These are phyloP conservation scores for Gryllus longicercus DNA, from an alignment of 2,888 invertebrate genomes.

Conservation along the genomic window DNA sequence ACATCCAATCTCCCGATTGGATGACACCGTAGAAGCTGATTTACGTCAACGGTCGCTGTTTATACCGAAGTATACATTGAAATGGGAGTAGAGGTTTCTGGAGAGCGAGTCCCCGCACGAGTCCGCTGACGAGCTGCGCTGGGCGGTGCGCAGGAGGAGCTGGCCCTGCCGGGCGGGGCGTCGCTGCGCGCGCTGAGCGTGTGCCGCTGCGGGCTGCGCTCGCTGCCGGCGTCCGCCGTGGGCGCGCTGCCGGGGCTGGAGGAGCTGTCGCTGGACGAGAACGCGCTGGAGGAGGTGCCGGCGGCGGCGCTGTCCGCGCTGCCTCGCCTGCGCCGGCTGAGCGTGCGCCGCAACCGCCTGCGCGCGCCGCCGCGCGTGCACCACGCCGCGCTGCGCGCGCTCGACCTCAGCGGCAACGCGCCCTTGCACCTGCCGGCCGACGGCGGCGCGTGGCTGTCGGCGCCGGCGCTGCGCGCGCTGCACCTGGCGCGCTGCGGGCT, in stretches of 20 bases:
- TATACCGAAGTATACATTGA: too few species aligned
- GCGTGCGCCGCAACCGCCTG: not conserved
- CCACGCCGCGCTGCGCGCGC: not conserved
- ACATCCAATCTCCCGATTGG: too few species aligned
- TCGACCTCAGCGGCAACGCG: not conserved
- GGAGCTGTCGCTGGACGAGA: not conserved
- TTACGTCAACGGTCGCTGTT: too few species aligned
- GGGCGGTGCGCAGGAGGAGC: too few species aligned
- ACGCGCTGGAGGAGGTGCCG: not conserved
- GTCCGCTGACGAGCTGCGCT: too few species aligned
- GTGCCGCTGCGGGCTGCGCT: not conserved
- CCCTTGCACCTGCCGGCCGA: not conserved
- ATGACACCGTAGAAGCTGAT: too few species aligned
- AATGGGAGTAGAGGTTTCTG: too few species aligned
- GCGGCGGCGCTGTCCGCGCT: not conserved
- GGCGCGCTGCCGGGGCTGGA: not conserved
- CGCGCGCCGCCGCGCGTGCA: not conserved
- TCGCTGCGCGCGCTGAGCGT: not conserved
- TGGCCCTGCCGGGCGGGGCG: not conserved
- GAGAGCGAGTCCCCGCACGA: too few species aligned
- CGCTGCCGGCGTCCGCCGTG: not conserved
- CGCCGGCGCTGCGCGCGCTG: not conserved
- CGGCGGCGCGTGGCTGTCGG: not conserved
- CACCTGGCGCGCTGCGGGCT: not conserved
- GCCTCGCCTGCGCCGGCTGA: not conserved